Percentiles rank a stretch among this genome's conserved stretches.
Evolutionary conservation across 2,113 vertebrate species (phyloP).

Genomic region (Cromileptes altivelis): DNA sequence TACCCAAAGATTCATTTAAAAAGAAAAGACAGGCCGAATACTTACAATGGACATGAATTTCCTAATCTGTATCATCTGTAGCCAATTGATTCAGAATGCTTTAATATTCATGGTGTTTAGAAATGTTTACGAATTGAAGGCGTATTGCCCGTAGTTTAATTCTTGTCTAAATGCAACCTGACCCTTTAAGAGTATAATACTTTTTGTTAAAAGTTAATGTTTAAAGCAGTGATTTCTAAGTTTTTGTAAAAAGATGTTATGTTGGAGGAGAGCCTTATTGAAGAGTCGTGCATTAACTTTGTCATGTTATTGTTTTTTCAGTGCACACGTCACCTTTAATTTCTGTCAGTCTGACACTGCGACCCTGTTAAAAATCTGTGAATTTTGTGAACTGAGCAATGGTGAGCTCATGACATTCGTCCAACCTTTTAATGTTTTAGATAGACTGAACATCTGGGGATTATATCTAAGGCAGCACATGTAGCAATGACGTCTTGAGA

Average conservation of each 20-base stretch:
- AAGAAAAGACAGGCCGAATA: constrained; percentile 26
- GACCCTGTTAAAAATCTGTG: background rate
- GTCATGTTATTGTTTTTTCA: background rate
- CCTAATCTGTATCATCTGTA: constrained; percentile 5
- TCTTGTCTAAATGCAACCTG: background rate
- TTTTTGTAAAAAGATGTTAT: background rate
- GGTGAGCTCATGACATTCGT: background rate
- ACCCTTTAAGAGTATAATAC: background rate
- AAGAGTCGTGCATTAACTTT: background rate
- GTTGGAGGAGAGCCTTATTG: background rate
- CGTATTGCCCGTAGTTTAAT: background rate
- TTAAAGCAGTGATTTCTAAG: background rate
- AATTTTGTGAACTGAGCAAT: background rate
- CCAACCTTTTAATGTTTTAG: background rate
- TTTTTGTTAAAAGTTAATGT: background rate
- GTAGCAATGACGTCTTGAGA: background rate
- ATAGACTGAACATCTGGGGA: background rate
- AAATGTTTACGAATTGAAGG: constrained; percentile 3
- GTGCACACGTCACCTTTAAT: background rate
- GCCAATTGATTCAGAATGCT: background rate
- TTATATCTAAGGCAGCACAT: background rate
- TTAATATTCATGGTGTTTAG: background rate
- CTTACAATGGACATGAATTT: background rate
- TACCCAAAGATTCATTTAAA: background rate
- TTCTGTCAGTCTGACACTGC: background rate